Percentiles rank a stretch among this genome's conserved stretches.
Evolutionary conservation across 2,888 invertebrate species (phyloP).

Genomic region (Lochmaea capreae): DNA sequence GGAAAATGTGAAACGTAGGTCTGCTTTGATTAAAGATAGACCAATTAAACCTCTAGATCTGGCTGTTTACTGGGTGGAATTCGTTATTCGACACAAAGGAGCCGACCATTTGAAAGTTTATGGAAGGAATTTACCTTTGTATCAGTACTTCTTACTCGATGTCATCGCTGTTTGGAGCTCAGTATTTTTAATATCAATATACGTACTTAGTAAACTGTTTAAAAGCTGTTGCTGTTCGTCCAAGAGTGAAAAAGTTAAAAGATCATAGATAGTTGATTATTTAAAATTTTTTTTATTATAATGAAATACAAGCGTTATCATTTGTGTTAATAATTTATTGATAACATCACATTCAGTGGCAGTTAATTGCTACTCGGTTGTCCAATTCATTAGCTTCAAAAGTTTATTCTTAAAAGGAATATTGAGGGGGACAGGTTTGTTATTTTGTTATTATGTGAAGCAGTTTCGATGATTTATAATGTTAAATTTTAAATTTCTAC

Average conservation of each 20-base stretch:
- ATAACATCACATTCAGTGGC: too few relatives aligned
- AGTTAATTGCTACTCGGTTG: too few relatives aligned
- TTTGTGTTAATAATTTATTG: too few relatives aligned
- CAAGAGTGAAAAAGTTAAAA: conserved; percentile 15
- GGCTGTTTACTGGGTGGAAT: conserved; percentile 41
- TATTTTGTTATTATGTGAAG: too few relatives aligned
- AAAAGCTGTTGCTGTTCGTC: conserved; percentile 6
- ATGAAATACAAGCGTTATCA: too few relatives aligned
- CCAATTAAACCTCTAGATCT: conserved; percentile 36
- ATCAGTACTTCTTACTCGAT: conserved; percentile 33
- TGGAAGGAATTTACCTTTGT: conserved; percentile 37
- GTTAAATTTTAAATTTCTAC: too few relatives aligned
- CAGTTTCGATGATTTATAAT: too few relatives aligned
- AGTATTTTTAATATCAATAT: conserved; percentile 2
- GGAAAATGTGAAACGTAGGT: conserved; percentile 21
- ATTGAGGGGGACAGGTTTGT: too few relatives aligned
- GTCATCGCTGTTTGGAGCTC: conserved; percentile 7
- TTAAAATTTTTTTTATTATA: too few relatives aligned
- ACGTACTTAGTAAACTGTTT: not conserved
- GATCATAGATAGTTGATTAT: not conserved
- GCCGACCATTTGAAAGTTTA: conserved; percentile 34
- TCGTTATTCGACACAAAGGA: conserved; percentile 34
- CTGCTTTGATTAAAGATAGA: conserved; percentile 16
- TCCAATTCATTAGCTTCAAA: too few relatives aligned
- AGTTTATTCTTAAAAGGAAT: too few relatives aligned